Evolutionary conservation across 2,113 vertebrate genomes (phyloP), one percentile per base, ranked within the genome.

Genomic region (Amia ocellicauda): DNA sequence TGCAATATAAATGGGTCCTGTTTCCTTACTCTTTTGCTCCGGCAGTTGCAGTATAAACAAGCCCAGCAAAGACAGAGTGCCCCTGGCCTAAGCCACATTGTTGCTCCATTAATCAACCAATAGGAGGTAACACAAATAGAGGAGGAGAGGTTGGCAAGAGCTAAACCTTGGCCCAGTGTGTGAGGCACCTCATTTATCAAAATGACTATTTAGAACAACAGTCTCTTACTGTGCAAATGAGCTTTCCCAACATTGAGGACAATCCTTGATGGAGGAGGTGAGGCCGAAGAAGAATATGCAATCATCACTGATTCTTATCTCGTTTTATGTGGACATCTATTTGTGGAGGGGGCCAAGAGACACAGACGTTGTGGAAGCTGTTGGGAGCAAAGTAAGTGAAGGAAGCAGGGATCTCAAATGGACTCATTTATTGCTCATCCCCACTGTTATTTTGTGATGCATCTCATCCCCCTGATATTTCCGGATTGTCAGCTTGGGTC

Each of bases 111-210:
- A 58, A 58, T 58, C 55, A 58, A 58, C 27, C 55, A 58, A 58
- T 58, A 58, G 55, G 55, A 31, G 55, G 55, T 58, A 58, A 58
- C 55, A 58, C 55, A 58, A 58, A 58, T 58, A 58, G 29, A 58
- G 55, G 27, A 40, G 29, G 7, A 31, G 17, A 58, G 55, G 55
- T 36, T 31, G 55, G 55, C 27, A 58, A 31, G 29, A 36, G 55
- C 55, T 58, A 58, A 58, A 58, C 55, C 55, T 36, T 36, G 27
- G 55, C 29, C 55, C 55, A 16, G 36, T 8, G 29, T 16, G 7
- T 29, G 27, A 58, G 55, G 17, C 29, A 58, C 55, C 55, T 58
- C 55, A 58, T 58, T 58, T 29, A 40, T 58, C 55, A 58, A 58
- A 58, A 58, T 29, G 55, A 58, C 55, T 58, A 58, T 58, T 58